Base-by-base conservation (phyloP, 2,113 vertebrate genomes). In the Syngnathus floridae region DNA sequence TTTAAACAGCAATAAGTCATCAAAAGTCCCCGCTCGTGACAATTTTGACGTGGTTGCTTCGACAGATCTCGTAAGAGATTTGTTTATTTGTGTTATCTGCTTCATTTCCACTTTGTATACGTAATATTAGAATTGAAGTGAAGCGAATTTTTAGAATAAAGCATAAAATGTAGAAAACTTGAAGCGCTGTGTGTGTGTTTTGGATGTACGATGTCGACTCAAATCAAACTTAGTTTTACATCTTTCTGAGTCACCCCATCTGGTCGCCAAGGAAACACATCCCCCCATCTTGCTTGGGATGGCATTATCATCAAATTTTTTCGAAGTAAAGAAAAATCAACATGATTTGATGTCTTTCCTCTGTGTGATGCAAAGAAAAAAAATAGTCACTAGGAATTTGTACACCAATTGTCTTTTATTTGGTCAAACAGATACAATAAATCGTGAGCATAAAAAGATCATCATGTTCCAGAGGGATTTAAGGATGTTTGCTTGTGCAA, bases 401-500 rank as follows among this genome's bases (percentile, higher is more conserved):
- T 69, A 66, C 78, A 64, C 74, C 17, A 72, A 45, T 14, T 77
- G 66, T 81, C 71, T 79, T 80, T 81, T 83, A 59, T 70, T 61
- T 58, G 59, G 13, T 67, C 54, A 60, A 73, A 71, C 2, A 64
- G 65, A 72, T 63, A 68, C 73, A 65, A 71, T 21, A 60, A 60
- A 21, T 21, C 17, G 3, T 17, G 38, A 68, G n/a, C 31, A 35
- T 62, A 31, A 31, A 31, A 31, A 31, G 26, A 31, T 31, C 26
- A 31, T 31, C 26, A 31, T 31, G 26, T 31, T 31, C 26, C 26
- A 31, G 26, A 31, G 26, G 26, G 2, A 31, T 31, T 31, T 31
- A 31, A 31, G 26, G 3, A 31, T 31, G 26, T 31, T 31, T 31
- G 16, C 5, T 51, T n/a, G 4, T 51, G 48, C 19, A 51, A 51